Percentiles rank a stretch among this genome's conserved stretches.
Conservation (phyloP, 2,113 vertebrate genomes). For the Oncorhynchus clarkii region DNA sequence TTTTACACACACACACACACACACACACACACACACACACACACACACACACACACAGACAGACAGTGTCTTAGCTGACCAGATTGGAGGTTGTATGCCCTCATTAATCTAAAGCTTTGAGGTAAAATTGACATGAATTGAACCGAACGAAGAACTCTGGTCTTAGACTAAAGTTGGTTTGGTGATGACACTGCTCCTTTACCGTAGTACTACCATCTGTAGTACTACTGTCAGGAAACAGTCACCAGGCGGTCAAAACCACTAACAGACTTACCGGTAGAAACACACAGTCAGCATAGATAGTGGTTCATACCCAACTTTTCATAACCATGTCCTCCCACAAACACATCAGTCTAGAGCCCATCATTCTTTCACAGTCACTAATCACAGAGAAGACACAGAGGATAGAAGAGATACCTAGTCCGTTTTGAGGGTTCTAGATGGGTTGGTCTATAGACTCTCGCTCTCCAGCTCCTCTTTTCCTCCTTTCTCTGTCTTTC, state of each 20-base stretch:
- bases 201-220: neutral
- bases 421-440: neutral
- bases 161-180: neutral
- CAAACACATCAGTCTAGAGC: neutral
- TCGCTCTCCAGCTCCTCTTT: neutral
- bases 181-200: neutral
- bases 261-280: neutral
- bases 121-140: neutral
- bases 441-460: neutral
- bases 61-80: too few relatives aligned
- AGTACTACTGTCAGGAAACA: neutral
- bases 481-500: neutral
- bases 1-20: conserved; percentile 4
- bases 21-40: neutral
- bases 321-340: neutral
- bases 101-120: neutral
- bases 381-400: neutral
- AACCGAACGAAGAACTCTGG: neutral
- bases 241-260: neutral
- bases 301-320: too few relatives aligned
- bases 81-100: neutral
- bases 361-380: too few relatives aligned
- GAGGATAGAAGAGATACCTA: neutral
- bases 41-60: neutral
- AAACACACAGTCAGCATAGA: neutral